Conservation (phyloP, 92 coral and sea anemone genomes). For the Muricea muricata region DNA sequence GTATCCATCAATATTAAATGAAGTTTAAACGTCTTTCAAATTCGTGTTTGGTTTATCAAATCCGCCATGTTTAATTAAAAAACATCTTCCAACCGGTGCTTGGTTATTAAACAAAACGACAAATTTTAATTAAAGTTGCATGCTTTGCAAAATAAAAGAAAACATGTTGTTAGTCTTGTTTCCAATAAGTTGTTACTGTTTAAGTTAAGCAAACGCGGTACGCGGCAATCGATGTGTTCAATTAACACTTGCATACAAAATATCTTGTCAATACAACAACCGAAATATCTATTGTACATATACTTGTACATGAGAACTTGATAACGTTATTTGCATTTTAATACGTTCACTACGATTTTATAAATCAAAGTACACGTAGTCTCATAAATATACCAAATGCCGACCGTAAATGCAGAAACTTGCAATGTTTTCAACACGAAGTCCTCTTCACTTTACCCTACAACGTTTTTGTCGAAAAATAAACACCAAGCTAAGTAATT, state of each 20-base stretch:
- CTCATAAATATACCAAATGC: no score
- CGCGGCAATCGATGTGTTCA: not conserved
- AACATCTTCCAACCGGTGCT: not conserved
- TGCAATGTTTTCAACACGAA: no score
- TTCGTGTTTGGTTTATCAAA: not conserved
- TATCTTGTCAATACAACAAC: no score
- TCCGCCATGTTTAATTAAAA: conserved; percentile 1
- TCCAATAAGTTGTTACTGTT: not conserved
- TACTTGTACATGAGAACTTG: not conserved
- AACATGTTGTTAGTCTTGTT: conserved; percentile 9
- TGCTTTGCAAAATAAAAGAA: not conserved
- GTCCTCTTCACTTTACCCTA: no score
- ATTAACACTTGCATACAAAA: no score
- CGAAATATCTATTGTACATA: no score
- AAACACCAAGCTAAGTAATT: no score
- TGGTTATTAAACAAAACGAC: conserved; percentile 26
- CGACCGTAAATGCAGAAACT: no score
- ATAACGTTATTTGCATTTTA: not conserved
- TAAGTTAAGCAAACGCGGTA: not conserved
- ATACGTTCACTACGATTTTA: not conserved
- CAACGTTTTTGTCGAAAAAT: no score
- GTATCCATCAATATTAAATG: not conserved
- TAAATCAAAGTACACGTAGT: no score
- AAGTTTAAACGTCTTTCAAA: not conserved
- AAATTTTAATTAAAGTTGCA: conserved; percentile 24